Evolutionary conservation across 1,140 invertebrate genomes (phyloP).

Genomic region (Linepithema humile): DNA sequence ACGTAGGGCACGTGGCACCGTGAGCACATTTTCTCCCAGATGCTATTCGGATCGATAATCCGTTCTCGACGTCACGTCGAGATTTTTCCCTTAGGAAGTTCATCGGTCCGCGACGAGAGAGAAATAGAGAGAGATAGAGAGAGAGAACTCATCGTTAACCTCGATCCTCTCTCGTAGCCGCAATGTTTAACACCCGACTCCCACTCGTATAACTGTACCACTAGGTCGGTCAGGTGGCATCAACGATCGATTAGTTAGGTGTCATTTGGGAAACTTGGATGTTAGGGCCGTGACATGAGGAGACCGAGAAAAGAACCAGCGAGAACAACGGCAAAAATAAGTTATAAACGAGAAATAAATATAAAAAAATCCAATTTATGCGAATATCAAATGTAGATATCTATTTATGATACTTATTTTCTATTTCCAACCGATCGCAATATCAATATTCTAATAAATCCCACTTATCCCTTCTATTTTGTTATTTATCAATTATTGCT

Average conservation of each 20-base stretch:
- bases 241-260: slow-evolving; percentile 66
- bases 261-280: slow-evolving; percentile 50
- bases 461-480: not conserved
- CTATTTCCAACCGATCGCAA: not conserved
- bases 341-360: not conserved
- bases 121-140: slow-evolving; percentile 1
- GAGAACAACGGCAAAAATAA: not conserved
- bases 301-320: not conserved
- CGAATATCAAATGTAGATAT: not conserved
- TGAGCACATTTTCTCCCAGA: slow-evolving; percentile 7
- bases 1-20: not conserved
- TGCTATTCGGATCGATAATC: slow-evolving; percentile 58
- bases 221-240: slow-evolving; percentile 74
- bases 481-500: not conserved
- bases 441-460: not conserved
- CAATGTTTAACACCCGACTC: slow-evolving; percentile 69
- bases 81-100: slow-evolving; percentile 49
- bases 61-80: slow-evolving; percentile 38
- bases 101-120: slow-evolving; percentile 46
- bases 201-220: slow-evolving; percentile 73
- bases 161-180: slow-evolving; percentile 69
- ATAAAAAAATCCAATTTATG: not conserved
- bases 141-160: slow-evolving; percentile 75
- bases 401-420: not conserved
- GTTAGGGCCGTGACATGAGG: not conserved